Percentiles rank a stretch among this genome's conserved stretches.
Conservation (phyloP, 2,797 vertebrate species). For the Picus viridis region DNA sequence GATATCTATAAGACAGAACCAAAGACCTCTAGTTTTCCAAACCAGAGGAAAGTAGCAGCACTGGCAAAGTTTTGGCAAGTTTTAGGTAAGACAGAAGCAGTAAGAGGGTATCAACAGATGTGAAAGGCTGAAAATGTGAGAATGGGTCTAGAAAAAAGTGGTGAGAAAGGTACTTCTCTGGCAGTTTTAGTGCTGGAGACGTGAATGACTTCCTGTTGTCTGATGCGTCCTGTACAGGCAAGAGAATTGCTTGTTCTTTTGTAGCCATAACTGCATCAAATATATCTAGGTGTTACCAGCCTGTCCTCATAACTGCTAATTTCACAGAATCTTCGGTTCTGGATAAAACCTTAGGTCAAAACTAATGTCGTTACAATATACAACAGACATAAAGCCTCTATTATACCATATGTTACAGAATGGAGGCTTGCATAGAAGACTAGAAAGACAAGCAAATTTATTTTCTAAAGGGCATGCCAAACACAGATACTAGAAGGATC, state of each 20-base stretch:
- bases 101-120: not conserved
- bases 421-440: not conserved
- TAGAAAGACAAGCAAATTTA: not conserved
- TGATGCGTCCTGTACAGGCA: not conserved
- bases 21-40: not conserved
- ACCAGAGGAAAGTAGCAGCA: not conserved
- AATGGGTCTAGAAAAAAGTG: not conserved
- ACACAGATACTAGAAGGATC: not conserved
- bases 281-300: not conserved
- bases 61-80: not conserved
- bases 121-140: not conserved
- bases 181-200: not conserved
- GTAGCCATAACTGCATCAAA: not conserved
- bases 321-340: not conserved
- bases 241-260: not conserved
- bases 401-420: not conserved
- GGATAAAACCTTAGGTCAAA: not conserved
- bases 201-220: not conserved
- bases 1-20: not conserved
- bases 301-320: not conserved
- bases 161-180: not conserved
- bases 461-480: not conserved
- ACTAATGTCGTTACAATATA: not conserved
- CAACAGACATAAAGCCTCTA: not conserved
- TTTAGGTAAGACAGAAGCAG: accelerated